phyloP scores from a whole-genome alignment of 1,140 invertebrate species.

The Chrysopa pallens region DNA sequence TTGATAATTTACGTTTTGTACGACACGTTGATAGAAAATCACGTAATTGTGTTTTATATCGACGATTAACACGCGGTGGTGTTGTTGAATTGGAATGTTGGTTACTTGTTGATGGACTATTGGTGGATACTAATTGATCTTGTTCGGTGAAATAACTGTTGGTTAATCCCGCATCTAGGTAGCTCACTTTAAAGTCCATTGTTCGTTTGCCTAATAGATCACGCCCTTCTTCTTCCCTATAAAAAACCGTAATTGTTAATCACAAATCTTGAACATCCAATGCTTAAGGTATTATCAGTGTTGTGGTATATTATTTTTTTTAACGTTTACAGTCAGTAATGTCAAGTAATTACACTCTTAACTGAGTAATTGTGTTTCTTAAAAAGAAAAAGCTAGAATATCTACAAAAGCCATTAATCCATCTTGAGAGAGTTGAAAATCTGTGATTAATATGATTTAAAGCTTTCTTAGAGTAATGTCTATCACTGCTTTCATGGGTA shows the following conservation, averaged over 20 bases:
- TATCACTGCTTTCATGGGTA: too few species aligned
- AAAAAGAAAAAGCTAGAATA: too few species aligned
- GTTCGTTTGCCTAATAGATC: constrained; percentile 91
- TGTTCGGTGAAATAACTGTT: constrained; percentile 77
- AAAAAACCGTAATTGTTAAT: neutral
- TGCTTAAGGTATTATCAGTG: too few species aligned
- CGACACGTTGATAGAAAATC: constrained; percentile 85
- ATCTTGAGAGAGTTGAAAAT: too few species aligned
- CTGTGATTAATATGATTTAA: too few species aligned
- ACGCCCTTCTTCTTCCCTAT: constrained; percentile 92
- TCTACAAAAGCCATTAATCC: too few species aligned
- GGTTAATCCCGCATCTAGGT: constrained; percentile 78
- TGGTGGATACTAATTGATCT: constrained; percentile 50
- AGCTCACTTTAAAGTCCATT: constrained; percentile 98
- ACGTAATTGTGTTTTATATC: constrained; percentile 82
- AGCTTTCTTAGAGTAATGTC: too few species aligned
- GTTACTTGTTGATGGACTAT: constrained; percentile 27
- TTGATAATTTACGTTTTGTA: constrained; percentile 66
- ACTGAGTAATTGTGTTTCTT: too few species aligned
- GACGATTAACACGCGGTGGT: constrained; percentile 58
- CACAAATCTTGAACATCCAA: too few species aligned
- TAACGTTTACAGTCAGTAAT: too few species aligned
- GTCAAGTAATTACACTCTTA: too few species aligned
- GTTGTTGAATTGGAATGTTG: constrained; percentile 34
- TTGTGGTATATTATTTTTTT: too few species aligned